Conservation (phyloP, 2,888 invertebrate species). For the Biston stratarius region DNA sequence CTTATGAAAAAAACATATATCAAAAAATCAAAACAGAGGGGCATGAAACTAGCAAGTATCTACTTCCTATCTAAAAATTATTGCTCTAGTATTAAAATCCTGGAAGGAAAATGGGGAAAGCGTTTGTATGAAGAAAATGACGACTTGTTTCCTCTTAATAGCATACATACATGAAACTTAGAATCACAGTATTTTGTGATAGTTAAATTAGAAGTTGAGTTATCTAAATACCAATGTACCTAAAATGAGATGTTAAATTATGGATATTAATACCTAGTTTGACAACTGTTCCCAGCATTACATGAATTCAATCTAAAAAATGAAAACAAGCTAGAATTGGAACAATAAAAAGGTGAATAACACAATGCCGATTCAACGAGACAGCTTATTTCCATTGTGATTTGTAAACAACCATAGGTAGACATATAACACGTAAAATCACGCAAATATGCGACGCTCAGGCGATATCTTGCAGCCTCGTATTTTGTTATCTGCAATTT, state of each 20-base stretch:
- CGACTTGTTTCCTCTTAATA: no score
- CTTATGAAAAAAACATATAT: no score
- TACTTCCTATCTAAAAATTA: no score
- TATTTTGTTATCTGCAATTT: conserved; percentile 17
- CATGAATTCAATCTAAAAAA: not conserved
- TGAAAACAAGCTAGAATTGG: conserved; percentile 2
- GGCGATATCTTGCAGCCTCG: not conserved
- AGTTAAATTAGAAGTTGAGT: no score
- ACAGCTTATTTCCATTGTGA: conserved; percentile 26
- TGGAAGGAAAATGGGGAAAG: no score
- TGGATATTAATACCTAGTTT: not conserved
- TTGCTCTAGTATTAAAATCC: no score
- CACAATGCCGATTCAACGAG: conserved; percentile 19
- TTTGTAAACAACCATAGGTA: conserved; percentile 25
- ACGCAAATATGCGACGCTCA: conserved; percentile 16
- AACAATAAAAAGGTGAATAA: conserved; percentile 20
- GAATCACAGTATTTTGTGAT: no score
- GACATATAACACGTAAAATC: conserved; percentile 5
- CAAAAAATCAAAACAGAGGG: no score
- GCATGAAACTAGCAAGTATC: no score
- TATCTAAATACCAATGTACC: no score
- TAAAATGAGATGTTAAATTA: not conserved
- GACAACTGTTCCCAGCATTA: not conserved
- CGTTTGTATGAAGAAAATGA: no score
- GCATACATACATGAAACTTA: no score